Conservation (phyloP, 2,113 vertebrate species). For the Synodontis membranacea region DNA sequence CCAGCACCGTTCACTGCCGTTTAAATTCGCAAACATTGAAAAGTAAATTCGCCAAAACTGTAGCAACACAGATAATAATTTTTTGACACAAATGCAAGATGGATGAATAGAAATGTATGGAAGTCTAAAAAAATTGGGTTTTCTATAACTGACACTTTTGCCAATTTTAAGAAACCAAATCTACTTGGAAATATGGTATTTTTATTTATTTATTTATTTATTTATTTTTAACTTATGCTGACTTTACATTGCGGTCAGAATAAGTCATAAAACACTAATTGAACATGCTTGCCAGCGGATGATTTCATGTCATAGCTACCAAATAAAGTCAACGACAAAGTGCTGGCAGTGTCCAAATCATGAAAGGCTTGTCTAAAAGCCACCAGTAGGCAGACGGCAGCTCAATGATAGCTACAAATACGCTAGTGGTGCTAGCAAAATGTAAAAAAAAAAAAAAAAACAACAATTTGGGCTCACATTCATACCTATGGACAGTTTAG, state of each 20-base stretch:
- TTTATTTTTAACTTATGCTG: neutral
- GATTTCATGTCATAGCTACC: neutral
- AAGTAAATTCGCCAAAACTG: neutral
- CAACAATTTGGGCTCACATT: no score
- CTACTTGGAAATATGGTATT: no score
- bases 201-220: neutral
- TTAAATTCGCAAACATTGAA: neutral
- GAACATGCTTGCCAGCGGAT: neutral
- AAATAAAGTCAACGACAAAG: neutral
- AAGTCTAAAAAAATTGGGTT: neutral
- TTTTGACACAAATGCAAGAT: neutral
- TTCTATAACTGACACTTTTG: neutral
- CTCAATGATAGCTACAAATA: neutral
- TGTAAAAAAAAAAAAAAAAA: neutral
- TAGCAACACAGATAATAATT: neutral
- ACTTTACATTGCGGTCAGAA: neutral
- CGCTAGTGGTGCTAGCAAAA: neutral
- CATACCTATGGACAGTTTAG: no score
- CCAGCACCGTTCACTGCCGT: neutral
- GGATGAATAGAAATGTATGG: neutral
- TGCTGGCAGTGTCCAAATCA: neutral
- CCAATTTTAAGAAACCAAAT: neutral
- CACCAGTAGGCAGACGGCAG: neutral
- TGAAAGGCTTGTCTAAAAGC: neutral
- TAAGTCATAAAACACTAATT: neutral